Evolutionary conservation across 2,797 vertebrate genomes (phyloP).

Genomic region (Myoxocephalus aenaeus): DNA sequence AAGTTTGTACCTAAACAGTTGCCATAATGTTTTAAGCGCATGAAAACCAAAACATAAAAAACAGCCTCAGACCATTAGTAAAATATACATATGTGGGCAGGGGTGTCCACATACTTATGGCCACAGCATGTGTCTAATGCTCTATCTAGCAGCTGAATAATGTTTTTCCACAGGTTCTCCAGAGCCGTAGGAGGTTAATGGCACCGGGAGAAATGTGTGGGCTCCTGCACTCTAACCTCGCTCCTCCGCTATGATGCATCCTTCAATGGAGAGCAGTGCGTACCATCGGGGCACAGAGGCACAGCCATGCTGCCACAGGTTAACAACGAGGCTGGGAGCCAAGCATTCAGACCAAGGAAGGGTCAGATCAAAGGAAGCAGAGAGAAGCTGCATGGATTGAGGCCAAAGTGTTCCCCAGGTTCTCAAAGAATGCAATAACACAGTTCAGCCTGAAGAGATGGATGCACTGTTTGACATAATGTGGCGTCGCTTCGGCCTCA

Average conservation of each 20-base stretch:
- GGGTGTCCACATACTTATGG: not conserved
- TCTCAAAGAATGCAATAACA: not conserved
- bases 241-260: slow-evolving; percentile 14
- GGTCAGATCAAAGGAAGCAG: slow-evolving; percentile 10
- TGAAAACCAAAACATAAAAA: too few species aligned
- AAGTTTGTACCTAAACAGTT: not conserved
- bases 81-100: not conserved
- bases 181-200: slow-evolving; percentile 2
- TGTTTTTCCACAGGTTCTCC: not conserved
- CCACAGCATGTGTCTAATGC: too few species aligned
- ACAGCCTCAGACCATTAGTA: not conserved
- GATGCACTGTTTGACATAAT: not conserved
- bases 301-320: not conserved
- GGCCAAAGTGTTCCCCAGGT: not conserved
- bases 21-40: not conserved
- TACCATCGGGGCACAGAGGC: not conserved
- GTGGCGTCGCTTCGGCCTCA: not conserved
- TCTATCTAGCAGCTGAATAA: not conserved
- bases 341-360: not conserved
- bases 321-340: slow-evolving; percentile 24
- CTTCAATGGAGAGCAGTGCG: not conserved
- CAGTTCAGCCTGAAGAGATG: not conserved
- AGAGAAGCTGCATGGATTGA: not conserved
- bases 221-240: slow-evolving; percentile 30
- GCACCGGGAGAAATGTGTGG: slow-evolving; percentile 43